Conservation (phyloP, 2,113 vertebrate species). For the Lethenteron reissneri region DNA sequence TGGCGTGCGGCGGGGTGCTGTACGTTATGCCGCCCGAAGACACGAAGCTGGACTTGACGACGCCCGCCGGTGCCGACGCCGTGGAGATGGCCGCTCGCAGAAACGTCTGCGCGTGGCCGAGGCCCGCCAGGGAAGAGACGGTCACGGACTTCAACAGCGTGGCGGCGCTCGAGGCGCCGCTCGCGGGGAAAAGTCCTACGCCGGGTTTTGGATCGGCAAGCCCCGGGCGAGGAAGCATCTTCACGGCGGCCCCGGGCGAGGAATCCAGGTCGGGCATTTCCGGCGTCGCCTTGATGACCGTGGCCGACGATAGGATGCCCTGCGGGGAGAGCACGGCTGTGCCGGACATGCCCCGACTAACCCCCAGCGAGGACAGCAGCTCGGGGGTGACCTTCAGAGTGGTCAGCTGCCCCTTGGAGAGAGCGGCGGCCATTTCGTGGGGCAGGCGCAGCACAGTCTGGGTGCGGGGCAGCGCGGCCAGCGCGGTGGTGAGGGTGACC, state of each 20-base stretch:
- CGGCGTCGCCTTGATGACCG: constrained; percentile 46
- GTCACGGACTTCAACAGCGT: constrained; percentile 25
- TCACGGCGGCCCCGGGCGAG: constrained; percentile 41
- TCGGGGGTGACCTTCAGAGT: constrained; percentile 85
- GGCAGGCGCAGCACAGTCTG: constrained; percentile 89
- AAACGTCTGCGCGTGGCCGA: no score
- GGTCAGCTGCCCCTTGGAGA: constrained; percentile 74
- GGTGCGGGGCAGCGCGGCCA: constrained; percentile 53
- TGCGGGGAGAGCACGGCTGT: constrained; percentile 52
- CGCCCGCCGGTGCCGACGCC: no score
- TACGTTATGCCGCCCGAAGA: no score
- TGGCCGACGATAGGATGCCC: constrained; percentile 32
- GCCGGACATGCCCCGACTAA: constrained; percentile 51
- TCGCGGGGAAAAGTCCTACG: no score
- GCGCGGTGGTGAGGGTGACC: no score
- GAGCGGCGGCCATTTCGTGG: constrained; percentile 93
- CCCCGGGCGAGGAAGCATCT: constrained; percentile 38
- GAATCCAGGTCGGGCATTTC: constrained; percentile 43
- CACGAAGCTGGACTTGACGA: no score
- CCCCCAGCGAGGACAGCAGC: constrained; percentile 33
- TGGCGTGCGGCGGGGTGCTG: constrained; percentile 16
- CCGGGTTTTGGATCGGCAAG: no score
- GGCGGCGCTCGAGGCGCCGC: no score
- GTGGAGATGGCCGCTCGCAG: no score
- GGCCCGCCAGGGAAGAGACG: constrained; percentile 49